These are phyloP conservation scores for Rhabdomys dilectus DNA, from an alignment of 2,113 vertebrate genomes.

Conservation along the genomic window DNA sequence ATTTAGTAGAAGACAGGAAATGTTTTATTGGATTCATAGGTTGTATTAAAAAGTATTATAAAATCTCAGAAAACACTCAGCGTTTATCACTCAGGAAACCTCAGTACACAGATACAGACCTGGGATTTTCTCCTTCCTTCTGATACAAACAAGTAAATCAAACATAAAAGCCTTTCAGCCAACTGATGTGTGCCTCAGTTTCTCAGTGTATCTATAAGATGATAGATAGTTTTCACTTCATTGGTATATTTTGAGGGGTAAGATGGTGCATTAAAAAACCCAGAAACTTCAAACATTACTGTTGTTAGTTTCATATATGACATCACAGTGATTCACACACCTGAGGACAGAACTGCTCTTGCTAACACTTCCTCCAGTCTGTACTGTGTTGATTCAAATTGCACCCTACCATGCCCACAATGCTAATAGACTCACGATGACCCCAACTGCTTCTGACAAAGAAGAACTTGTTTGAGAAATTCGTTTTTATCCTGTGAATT, in stretches of 20 bases:
- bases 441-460: not conserved
- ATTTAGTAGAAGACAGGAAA: constrained; percentile 70
- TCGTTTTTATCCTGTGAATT: not conserved
- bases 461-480: not conserved
- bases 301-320: not conserved
- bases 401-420: not conserved
- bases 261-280: not conserved
- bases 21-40: constrained; percentile 59
- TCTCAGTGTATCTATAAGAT: not conserved
- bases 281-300: not conserved
- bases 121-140: not conserved
- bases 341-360: not conserved
- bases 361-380: constrained; percentile 17
- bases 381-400: constrained; percentile 17
- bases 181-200: constrained; percentile 31
- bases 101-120: not conserved
- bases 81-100: constrained; percentile 44
- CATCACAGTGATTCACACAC: not conserved
- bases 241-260: not conserved
- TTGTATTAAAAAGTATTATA: constrained; percentile 63
- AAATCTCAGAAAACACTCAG: constrained; percentile 46
- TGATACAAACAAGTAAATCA: constrained; percentile 27
- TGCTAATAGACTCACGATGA: constrained; percentile 31
- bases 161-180: not conserved
- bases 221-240: not conserved